Conservation (phyloP, 1,140 invertebrate genomes). For the Heliconius hewitsoni region DNA sequence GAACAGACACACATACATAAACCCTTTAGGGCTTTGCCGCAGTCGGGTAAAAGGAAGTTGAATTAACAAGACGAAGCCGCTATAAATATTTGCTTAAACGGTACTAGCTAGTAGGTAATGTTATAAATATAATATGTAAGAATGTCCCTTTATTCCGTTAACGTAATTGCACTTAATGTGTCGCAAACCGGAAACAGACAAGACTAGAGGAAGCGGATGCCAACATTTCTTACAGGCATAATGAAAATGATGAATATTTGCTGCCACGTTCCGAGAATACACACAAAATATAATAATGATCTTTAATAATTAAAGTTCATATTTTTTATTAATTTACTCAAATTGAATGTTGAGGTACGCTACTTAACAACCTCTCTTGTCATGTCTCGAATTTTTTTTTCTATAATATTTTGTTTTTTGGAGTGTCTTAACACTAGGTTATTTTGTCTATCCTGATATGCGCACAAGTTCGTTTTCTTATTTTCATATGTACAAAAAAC, state of each 20-base stretch:
- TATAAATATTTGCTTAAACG: not conserved
- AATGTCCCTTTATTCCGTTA: slow-evolving; percentile 30
- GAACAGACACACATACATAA: not conserved
- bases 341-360: no score
- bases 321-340: no score
- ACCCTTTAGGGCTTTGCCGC: no score
- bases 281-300: slow-evolving; percentile 19
- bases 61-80: not conserved
- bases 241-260: slow-evolving; percentile 45
- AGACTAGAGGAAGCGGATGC: slow-evolving; percentile 45
- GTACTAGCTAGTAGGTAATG: not conserved
- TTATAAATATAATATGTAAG: slow-evolving; percentile 16
- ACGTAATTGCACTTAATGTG: slow-evolving; percentile 29
- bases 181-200: slow-evolving; percentile 40
- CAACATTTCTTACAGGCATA: slow-evolving; percentile 46
- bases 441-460: no score
- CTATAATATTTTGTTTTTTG: no score
- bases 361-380: no score
- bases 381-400: no score
- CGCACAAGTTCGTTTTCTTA: no score
- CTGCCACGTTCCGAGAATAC: slow-evolving; percentile 30
- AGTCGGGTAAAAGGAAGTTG: not conserved
- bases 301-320: not conserved
- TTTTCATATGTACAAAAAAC: no score
- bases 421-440: no score